Base-by-base conservation (phyloP, 2,797 vertebrate genomes). In the Hippoglossus hippoglossus region DNA sequence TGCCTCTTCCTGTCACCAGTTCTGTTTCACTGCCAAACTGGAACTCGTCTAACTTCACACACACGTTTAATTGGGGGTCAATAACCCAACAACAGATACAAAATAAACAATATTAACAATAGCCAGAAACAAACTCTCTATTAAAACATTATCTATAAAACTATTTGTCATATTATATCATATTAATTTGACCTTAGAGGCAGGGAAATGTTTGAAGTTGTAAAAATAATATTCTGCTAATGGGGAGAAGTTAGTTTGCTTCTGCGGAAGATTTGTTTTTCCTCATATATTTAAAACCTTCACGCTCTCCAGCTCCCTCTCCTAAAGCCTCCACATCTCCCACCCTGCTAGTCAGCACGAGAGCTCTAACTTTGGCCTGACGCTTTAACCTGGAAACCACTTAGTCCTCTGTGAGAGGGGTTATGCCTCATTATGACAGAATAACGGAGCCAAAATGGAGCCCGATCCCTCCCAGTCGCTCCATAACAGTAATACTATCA, bases 371-470 rank as follows among this genome's bases (percentile, higher is more conserved):
- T 60, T 71, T 58, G 62, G 66, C 69, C 71, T 61, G 41, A 68
- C 63, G 60, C 67, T 82, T 86, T 81, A 82, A 87, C 51, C 63
- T 59, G 72, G 73, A 84, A 85, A 65, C 71, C 63, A 73, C 62
- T 46, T 74, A 81, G 75, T 82, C 83, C 71, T 87, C 63, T 60
- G 47, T 78, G 64, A 89, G 68, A 75, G 77, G 70, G 75, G 86
- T 90, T 88, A 87, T 81, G 73, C 54, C 85, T 91, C 89, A 91
- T 90, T 91, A 91, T 78, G 77, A 78, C 59, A 50, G 79, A 85
- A 86, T 87, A 86, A 90, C 78, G 81, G 84, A 80, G 83, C 63
- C 72, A 64, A 77, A 87, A 90, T 88, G 72, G 83, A 86, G 79
- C 72, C 46, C 7, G 54, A 84, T 82, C 81, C 82, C 67, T 75